phyloP scores from a whole-genome alignment of 92 coral and sea anemone genomes.

The Epizoanthus illoricatus region DNA sequence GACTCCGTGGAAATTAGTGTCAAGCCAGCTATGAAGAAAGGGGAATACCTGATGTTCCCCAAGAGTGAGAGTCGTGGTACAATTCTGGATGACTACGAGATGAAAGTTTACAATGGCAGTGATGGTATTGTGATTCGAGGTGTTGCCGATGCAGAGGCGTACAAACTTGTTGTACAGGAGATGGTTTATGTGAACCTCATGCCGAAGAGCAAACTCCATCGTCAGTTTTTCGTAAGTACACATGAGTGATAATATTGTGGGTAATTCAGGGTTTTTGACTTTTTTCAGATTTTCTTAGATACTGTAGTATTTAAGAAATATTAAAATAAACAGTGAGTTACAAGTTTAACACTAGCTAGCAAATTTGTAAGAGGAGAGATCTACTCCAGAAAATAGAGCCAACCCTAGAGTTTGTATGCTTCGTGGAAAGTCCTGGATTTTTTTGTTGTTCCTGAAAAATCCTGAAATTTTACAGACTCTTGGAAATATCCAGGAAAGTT shows the following conservation, averaged over 20 bases:
- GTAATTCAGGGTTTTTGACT: neutral
- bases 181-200: conserved; percentile 65
- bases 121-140: conserved; percentile 82
- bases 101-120: conserved; percentile 57
- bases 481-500: too few relatives aligned
- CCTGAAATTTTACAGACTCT: neutral
- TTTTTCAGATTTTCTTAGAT: neutral
- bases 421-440: too few relatives aligned
- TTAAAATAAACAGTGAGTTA: neutral
- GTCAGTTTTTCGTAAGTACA: conserved; percentile 68
- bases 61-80: conserved; percentile 52
- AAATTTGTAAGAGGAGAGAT: too few relatives aligned
- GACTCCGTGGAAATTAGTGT: conserved; percentile 73
- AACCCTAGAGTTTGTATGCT: too few relatives aligned
- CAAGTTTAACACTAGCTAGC: too few relatives aligned
- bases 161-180: conserved; percentile 72
- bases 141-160: conserved; percentile 75
- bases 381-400: too few relatives aligned
- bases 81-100: conserved; percentile 61
- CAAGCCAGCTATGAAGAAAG: conserved; percentile 75
- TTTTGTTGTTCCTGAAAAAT: neutral
- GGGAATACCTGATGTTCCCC: conserved; percentile 77
- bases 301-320: too few relatives aligned
- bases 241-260: neutral
- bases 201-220: conserved; percentile 54